Evolutionary conservation across 2,888 invertebrate species (phyloP).

Genomic region (Scrobipalpa costella): DNA sequence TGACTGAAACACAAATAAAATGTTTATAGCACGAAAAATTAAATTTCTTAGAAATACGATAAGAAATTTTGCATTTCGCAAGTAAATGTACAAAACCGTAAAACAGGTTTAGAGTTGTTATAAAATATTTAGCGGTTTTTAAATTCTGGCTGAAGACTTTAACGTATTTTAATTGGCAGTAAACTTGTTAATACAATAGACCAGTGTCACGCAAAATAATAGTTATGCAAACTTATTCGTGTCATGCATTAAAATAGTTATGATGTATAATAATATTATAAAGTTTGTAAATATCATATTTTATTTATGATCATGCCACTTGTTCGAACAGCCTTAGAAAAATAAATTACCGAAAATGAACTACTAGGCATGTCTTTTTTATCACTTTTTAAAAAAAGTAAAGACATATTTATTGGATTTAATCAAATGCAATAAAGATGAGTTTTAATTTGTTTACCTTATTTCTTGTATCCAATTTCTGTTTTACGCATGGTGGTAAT

Average conservation of each 20-base stretch:
- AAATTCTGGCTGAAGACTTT: neutral
- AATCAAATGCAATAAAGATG: too few species aligned
- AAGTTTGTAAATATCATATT: neutral
- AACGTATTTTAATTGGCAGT: constrained; percentile 14
- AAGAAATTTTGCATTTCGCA: constrained; percentile 15
- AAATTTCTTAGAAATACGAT: constrained; percentile 21
- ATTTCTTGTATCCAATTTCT: too few species aligned
- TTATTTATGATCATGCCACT: neutral
- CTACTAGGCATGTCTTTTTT: too few species aligned
- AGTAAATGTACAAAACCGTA: constrained; percentile 10
- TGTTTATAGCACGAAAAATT: constrained; percentile 19
- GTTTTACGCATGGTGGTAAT: too few species aligned
- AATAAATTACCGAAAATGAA: too few species aligned
- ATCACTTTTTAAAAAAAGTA: too few species aligned
- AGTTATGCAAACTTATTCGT: neutral
- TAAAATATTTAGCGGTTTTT: constrained; percentile 16
- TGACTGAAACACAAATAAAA: constrained; percentile 16
- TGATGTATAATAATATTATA: neutral
- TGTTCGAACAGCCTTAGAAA: neutral
- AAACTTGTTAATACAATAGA: constrained; percentile 11
- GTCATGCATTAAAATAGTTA: neutral
- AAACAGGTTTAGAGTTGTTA: constrained; percentile 17
- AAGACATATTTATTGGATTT: too few species aligned
- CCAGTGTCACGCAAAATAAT: constrained; percentile 2
- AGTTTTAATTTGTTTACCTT: too few species aligned